Percentiles rank a stretch among this genome's conserved stretches.
phyloP scores from a whole-genome alignment of 2,888 invertebrate species.

The Drosophila gaucha region DNA sequence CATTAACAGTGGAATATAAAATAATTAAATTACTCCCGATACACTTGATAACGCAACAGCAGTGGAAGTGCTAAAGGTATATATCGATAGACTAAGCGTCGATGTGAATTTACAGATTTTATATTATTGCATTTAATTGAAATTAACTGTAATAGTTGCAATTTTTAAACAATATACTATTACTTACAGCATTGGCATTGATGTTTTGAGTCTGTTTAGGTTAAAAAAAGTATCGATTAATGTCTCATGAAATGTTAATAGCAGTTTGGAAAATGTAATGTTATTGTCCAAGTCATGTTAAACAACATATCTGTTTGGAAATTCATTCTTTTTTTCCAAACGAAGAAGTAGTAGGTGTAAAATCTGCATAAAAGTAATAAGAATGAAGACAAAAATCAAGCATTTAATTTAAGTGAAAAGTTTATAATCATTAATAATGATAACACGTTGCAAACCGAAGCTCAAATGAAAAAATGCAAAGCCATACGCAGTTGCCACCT shows the following conservation, averaged over 20 bases:
- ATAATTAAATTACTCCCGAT: background rate
- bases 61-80: background rate
- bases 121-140: background rate
- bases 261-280: slow-evolving; percentile 19
- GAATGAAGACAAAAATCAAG: slow-evolving; percentile 17
- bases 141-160: background rate
- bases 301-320: slow-evolving; percentile 44
- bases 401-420: slow-evolving; percentile 21
- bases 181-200: too few species aligned
- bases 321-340: slow-evolving; percentile 54
- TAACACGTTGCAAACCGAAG: slow-evolving; percentile 1
- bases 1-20: too few species aligned
- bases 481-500: slow-evolving; percentile 27
- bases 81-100: background rate
- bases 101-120: background rate
- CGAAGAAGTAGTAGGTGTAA: slow-evolving; percentile 42
- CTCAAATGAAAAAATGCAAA: slow-evolving; percentile 8
- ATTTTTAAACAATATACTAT: background rate
- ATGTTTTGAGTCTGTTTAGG: background rate
- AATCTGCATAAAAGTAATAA: slow-evolving; percentile 35
- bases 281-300: slow-evolving; percentile 32
- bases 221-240: background rate
- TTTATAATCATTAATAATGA: background rate
- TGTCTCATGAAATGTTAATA: background rate
- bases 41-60: background rate